phyloP scores from a whole-genome alignment of 2,888 invertebrate genomes.

The Oasisia sp. region DNA sequence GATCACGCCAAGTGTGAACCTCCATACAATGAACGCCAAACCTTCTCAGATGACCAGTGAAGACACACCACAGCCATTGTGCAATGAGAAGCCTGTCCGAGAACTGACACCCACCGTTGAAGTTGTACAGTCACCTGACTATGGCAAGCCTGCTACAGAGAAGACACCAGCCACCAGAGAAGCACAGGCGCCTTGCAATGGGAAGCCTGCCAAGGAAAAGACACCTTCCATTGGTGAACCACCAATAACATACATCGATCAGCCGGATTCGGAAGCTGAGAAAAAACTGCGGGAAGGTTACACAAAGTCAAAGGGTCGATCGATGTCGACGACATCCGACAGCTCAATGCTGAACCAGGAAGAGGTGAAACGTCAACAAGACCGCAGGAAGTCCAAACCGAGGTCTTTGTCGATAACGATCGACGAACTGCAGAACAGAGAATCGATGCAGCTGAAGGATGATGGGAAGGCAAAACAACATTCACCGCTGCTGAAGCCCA shows the following conservation, averaged over 20 bases:
- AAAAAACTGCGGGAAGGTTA: neutral
- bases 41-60: neutral
- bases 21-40: neutral
- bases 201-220: neutral
- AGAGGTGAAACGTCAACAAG: neutral
- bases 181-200: no score
- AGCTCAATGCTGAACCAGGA: neutral
- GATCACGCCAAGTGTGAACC: neutral
- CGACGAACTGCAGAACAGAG: neutral
- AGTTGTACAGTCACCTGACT: no score
- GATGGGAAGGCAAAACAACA: constrained; percentile 6
- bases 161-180: no score
- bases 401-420: constrained; percentile 3
- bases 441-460: constrained; percentile 3
- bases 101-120: no score
- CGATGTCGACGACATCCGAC: neutral
- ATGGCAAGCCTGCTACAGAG: no score
- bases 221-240: neutral
- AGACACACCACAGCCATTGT: neutral
- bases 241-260: neutral
- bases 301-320: neutral
- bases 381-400: neutral
- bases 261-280: neutral
- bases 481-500: neutral
- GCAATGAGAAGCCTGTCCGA: no score